These are phyloP conservation scores for Lepidochrysops patricia DNA, from an alignment of 2,888 invertebrate species.

Conservation along the genomic window DNA sequence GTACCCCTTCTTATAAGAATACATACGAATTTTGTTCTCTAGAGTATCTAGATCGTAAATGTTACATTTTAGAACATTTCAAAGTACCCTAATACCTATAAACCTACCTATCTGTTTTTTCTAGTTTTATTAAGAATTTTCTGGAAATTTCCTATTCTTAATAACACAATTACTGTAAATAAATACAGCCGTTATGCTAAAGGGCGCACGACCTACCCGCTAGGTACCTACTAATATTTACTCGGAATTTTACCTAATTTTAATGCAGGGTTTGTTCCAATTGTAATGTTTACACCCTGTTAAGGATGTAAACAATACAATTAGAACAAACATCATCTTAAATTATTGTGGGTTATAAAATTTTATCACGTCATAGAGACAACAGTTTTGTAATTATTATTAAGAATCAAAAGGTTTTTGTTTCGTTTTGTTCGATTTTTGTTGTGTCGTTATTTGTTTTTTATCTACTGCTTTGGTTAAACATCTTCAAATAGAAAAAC, in stretches of 20 bases:
- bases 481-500: neutral
- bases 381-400: constrained; percentile 1
- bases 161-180: neutral
- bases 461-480: neutral
- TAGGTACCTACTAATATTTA: constrained; percentile 4
- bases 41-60: too few species aligned
- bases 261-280: neutral
- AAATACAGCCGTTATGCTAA: constrained; percentile 2
- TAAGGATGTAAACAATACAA: too few species aligned
- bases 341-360: constrained; percentile 5
- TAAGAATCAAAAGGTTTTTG: neutral
- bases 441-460: neutral
- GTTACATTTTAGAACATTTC: too few species aligned
- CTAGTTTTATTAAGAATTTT: neutral
- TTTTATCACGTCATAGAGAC: neutral
- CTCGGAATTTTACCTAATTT: neutral
- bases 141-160: neutral
- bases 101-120: too few species aligned
- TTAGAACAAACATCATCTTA: too few species aligned
- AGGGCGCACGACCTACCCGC: neutral
- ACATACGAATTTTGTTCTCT: too few species aligned
- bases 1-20: too few species aligned
- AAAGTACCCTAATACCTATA: too few species aligned
- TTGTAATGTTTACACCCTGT: constrained; percentile 1
- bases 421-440: neutral